These are phyloP conservation scores for Pseudomugil gertrudae DNA, from an alignment of 2,797 vertebrate genomes.

Conservation along the genomic window DNA sequence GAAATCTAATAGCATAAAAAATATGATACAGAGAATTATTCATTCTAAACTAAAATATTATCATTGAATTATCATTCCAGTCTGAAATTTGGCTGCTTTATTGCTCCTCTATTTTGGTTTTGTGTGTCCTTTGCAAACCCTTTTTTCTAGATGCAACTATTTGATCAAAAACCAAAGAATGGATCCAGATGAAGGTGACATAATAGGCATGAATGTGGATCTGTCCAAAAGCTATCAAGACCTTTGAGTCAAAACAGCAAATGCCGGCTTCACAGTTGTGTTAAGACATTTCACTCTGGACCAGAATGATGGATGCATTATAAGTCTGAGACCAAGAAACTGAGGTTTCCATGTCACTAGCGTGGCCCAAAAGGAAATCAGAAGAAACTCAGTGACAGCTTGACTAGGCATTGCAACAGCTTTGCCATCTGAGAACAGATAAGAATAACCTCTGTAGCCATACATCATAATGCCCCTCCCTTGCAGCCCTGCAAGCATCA, in stretches of 20 bases:
- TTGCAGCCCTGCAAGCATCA: constrained; percentile 42
- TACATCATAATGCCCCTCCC: constrained; percentile 69
- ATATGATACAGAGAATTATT: neutral
- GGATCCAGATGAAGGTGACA: neutral
- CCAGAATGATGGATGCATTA: constrained; percentile 1
- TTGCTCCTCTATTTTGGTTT: neutral
- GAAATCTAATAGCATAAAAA: constrained; percentile 23
- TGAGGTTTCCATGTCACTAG: neutral
- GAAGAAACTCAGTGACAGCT: constrained; percentile 55
- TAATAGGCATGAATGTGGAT: neutral
- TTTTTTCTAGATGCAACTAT: no score
- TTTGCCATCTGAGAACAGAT: constrained; percentile 77
- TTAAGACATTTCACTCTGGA: neutral
- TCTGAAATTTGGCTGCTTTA: neutral
- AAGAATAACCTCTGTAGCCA: constrained; percentile 78
- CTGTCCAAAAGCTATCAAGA: neutral
- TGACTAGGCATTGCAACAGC: constrained; percentile 55
- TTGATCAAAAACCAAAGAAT: neutral
- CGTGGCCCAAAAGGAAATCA: constrained; percentile 28
- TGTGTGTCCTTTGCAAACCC: neutral
- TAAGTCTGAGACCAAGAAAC: constrained; percentile 1
- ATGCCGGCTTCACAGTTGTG: neutral
- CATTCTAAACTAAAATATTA: neutral
- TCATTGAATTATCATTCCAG: no score
- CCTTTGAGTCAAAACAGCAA: constrained; percentile 9